Conservation (phyloP, 2,797 vertebrate genomes). For the Pempheris klunzingeri region DNA sequence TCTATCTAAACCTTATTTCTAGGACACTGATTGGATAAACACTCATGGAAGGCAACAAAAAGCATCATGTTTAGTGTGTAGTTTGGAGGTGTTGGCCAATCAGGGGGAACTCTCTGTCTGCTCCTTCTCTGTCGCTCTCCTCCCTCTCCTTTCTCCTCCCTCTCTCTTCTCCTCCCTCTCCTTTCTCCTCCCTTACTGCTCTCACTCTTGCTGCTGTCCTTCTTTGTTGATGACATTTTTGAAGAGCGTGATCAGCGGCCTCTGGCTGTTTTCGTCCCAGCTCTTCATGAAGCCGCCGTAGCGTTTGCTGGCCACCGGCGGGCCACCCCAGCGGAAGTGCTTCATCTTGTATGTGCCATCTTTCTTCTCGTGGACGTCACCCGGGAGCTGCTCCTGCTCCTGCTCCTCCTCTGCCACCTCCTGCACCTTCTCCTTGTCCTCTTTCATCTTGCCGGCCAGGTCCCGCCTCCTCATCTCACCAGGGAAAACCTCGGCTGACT, state of each 20-base stretch:
- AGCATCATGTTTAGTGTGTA: too few relatives aligned
- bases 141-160: neutral
- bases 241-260: slow-evolving; percentile 92
- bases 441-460: slow-evolving; percentile 59
- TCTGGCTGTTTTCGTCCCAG: slow-evolving; percentile 88
- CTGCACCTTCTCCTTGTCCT: slow-evolving; percentile 29
- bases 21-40: too few relatives aligned
- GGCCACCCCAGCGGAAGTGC: slow-evolving; percentile 89
- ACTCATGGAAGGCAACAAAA: too few relatives aligned
- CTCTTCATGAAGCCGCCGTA: slow-evolving; percentile 95
- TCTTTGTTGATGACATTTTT: slow-evolving; percentile 92
- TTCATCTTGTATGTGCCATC: slow-evolving; percentile 85
- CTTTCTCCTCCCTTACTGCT: neutral
- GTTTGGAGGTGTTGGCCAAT: neutral
- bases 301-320: slow-evolving; percentile 89
- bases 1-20: too few relatives aligned
- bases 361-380: slow-evolving; percentile 73
- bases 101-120: neutral
- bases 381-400: neutral
- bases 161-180: slow-evolving; percentile 7
- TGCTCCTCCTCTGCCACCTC: slow-evolving; percentile 23
- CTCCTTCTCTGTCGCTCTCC: neutral
- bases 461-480: slow-evolving; percentile 84
- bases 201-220: slow-evolving; percentile 86
- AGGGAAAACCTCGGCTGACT: slow-evolving; percentile 84